Evolutionary conservation across 2,888 invertebrate genomes (phyloP).

Genomic region (Dolichomitus sp.): DNA sequence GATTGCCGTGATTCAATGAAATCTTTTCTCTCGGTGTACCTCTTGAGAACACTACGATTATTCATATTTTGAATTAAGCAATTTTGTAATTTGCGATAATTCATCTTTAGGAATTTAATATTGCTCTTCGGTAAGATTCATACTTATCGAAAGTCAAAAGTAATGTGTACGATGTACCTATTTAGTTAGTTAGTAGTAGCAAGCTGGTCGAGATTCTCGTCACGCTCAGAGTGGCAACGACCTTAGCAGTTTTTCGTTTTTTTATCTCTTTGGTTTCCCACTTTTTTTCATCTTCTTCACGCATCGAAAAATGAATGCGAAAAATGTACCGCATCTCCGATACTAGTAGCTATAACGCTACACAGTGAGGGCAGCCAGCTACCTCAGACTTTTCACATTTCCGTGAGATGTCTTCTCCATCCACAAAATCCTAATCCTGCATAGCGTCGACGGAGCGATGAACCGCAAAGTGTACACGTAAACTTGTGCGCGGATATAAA

Average conservation of each 20-base stretch:
- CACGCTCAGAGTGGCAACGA: slow-evolving; percentile 39
- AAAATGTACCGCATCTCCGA: not conserved
- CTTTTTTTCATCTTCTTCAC: slow-evolving; percentile 26
- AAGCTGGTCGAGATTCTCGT: slow-evolving; percentile 10
- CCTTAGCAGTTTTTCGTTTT: slow-evolving; percentile 8
- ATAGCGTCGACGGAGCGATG: slow-evolving; percentile 15
- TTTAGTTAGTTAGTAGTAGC: no score
- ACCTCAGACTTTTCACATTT: slow-evolving; percentile 2
- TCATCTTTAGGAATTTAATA: no score
- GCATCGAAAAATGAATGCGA: no score
- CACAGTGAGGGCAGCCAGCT: not conserved
- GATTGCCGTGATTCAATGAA: no score
- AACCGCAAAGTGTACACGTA: not conserved
- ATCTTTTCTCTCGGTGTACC: no score
- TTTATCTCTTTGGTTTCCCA: not conserved
- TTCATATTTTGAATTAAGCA: no score
- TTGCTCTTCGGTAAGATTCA: no score
- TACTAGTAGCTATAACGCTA: slow-evolving; percentile 26
- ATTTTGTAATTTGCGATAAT: no score
- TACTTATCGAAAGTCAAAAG: no score
- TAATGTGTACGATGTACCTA: no score
- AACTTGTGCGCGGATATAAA: not conserved
- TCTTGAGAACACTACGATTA: no score
- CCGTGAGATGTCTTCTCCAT: slow-evolving; percentile 35
- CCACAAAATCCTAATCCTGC: slow-evolving; percentile 34